Percentiles rank a stretch among this genome's conserved stretches.
Evolutionary conservation across 2,113 vertebrate species (phyloP).

Genomic region (Butastur rufipennis): DNA sequence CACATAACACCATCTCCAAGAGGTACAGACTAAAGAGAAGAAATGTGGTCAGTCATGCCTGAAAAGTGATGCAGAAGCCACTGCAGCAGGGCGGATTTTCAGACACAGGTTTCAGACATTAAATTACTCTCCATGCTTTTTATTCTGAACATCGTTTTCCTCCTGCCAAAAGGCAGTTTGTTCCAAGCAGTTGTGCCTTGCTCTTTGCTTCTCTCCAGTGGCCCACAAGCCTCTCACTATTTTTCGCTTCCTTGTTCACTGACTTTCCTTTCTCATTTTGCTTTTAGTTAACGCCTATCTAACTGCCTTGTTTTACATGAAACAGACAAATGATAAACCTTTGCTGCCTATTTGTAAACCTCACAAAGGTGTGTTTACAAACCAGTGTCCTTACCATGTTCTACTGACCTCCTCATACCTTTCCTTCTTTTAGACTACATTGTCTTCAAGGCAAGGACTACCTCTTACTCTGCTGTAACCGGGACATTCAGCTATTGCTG

Average conservation of each 20-base stretch:
- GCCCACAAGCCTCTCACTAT: background rate
- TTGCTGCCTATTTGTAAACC: background rate
- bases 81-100: background rate
- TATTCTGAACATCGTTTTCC: background rate
- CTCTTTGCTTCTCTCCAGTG: background rate
- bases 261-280: background rate
- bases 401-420: background rate
- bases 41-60: background rate
- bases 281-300: background rate
- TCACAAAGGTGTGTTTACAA: background rate
- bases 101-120: background rate
- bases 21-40: accelerated
- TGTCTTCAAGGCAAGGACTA: background rate
- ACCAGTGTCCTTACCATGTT: background rate
- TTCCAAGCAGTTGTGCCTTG: background rate
- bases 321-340: background rate
- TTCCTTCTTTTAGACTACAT: background rate
- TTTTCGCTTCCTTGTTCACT: background rate
- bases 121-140: background rate
- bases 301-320: background rate
- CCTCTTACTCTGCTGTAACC: background rate
- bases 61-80: background rate
- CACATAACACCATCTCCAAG: background rate
- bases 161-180: background rate
- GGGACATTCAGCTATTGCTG: background rate